Evolutionary conservation across 2,888 invertebrate genomes (phyloP).

Genomic region (Melanotus villosus): DNA sequence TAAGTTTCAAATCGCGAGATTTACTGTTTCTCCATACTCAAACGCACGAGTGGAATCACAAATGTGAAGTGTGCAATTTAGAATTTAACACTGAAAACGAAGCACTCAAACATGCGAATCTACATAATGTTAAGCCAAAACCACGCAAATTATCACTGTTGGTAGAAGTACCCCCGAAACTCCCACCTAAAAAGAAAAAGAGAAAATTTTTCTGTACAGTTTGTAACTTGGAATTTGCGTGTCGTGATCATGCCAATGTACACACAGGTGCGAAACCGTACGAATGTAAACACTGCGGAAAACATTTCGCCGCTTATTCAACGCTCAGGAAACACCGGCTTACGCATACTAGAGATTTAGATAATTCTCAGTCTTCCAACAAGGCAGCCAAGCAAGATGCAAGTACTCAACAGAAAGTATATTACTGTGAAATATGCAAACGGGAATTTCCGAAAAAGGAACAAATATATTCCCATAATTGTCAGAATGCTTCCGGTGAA

Average conservation of each 20-base stretch:
- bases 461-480: conserved; percentile 18
- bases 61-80: not conserved
- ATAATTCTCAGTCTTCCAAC: not conserved
- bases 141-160: not conserved
- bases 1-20: not conserved
- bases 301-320: conserved; percentile 13
- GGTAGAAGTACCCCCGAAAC: not conserved
- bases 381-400: not conserved
- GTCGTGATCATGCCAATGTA: conserved; percentile 29
- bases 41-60: not conserved
- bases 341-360: not conserved
- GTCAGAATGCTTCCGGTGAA: conserved; percentile 16
- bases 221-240: conserved; percentile 21
- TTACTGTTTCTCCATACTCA: not conserved
- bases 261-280: conserved; percentile 34
- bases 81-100: not conserved
- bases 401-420: not conserved
- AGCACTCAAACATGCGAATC: not conserved
- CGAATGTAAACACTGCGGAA: conserved; percentile 11
- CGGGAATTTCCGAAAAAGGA: conserved; percentile 16
- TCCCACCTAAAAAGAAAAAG: conserved; percentile 10
- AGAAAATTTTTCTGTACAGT: conserved; percentile 25
- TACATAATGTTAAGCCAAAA: not conserved
- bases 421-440: conserved; percentile 26
- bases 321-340: conserved; percentile 7